Evolutionary conservation across 2,888 invertebrate genomes (phyloP), one percentile per base, ranked within the genome.

Genomic region (Erebia palarica): DNA sequence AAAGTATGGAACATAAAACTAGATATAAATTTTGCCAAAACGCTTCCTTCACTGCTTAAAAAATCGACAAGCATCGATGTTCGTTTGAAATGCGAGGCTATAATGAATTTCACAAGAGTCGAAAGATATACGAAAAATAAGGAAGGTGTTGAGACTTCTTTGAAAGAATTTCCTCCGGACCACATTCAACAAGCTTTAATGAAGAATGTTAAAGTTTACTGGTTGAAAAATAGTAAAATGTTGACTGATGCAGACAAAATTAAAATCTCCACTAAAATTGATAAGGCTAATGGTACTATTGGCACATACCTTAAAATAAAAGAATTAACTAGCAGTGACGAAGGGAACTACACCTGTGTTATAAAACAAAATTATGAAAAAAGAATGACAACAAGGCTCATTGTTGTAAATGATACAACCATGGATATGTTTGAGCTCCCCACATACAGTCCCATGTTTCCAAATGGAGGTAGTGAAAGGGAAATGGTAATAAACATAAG

Each of bases 391-490:
- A 82, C 90, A 58, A 84, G 82, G 73, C 79, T 91, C 69, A 87
- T 83, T 80, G 83, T 86, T 70, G 82, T 95, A 76, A 95, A 95
- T 75, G 89, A 93, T 55, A 92, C 94, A 78, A 95, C 95, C 84
- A 91, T 95, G 0, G 84, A 86, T 74, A 85, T 85, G 73, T 82
- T 83, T 82, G 89, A 90, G 70, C 79, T 87, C 69, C 86, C 89
- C 49, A 88, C 87, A 55, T 86, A 86, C 76, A 79, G 86, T 65
- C 85, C 92, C 70, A 71, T 88, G 57, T 85, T 86, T 74, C 83
- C 90, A 18, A 85, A 85, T 75, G 77, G 81, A 68, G 83, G 83
- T 69, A 80, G 80, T 68, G 82, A 80, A 67, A 86, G 82, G 76
- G 84, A 86, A 72, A 74, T 88, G 67, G 86, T 86, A 65, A 78